Conservation (phyloP, 2,113 vertebrate genomes). For the Semicossyphus pulcher region DNA sequence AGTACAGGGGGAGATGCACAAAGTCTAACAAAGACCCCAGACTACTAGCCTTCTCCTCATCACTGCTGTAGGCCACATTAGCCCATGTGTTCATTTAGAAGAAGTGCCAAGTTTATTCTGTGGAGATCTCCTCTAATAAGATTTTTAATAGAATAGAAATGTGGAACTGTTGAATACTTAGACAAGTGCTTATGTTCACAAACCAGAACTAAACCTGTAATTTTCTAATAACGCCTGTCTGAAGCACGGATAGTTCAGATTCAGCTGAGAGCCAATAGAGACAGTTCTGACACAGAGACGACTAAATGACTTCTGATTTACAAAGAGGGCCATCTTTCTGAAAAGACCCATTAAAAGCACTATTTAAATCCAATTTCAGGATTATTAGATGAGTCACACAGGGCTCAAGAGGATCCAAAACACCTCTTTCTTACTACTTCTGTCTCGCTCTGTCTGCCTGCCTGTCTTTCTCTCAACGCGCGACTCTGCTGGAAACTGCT, state of each 20-base stretch:
- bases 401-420: conserved; percentile 14
- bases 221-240: conserved; percentile 17
- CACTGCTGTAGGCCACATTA: no score
- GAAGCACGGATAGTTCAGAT: conserved; percentile 13
- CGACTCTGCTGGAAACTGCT: conserved; percentile 59
- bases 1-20: no score
- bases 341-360: conserved; percentile 15
- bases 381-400: conserved; percentile 31
- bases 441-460: conserved; percentile 1
- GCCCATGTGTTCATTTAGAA: no score
- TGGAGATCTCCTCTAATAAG: background rate
- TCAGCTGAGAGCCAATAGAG: conserved; percentile 21
- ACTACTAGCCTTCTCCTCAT: no score
- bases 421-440: background rate
- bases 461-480: conserved; percentile 15
- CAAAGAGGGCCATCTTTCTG: conserved; percentile 34
- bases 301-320: conserved; percentile 32
- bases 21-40: no score
- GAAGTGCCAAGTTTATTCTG: background rate
- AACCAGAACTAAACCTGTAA: background rate
- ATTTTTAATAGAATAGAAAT: background rate
- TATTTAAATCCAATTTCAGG: conserved; percentile 23
- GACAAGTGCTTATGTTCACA: background rate
- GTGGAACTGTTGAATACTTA: background rate
- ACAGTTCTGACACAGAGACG: conserved; percentile 1